phyloP scores from a whole-genome alignment of 2,797 vertebrate genomes.

The Falco peregrinus region DNA sequence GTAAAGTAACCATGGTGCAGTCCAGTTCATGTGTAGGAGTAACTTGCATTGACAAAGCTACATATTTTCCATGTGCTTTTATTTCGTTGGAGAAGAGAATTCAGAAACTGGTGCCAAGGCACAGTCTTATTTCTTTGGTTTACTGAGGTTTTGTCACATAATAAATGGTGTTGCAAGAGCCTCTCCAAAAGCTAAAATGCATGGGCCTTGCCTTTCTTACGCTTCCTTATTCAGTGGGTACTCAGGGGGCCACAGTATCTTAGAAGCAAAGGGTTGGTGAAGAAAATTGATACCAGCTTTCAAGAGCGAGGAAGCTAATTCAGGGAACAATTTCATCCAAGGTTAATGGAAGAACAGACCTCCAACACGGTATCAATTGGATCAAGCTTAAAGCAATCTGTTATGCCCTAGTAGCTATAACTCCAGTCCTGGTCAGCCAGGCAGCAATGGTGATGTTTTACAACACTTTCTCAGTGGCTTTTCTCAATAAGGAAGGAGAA shows the following conservation, averaged over 20 bases:
- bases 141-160: neutral
- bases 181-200: neutral
- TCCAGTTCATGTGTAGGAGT: neutral
- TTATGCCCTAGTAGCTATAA: slow-evolving; percentile 66
- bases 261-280: neutral
- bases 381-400: slow-evolving; percentile 62
- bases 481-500: slow-evolving; percentile 53
- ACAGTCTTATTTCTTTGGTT: neutral
- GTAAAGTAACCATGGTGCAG: neutral
- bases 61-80: neutral
- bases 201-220: neutral
- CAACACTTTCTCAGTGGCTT: slow-evolving; percentile 44
- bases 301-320: slow-evolving; percentile 50
- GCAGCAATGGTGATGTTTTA: slow-evolving; percentile 57
- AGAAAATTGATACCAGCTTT: slow-evolving; percentile 69
- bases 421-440: slow-evolving; percentile 41
- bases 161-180: neutral
- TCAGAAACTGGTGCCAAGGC: neutral
- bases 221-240: neutral
- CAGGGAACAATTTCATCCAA: slow-evolving; percentile 70
- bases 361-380: slow-evolving; percentile 63
- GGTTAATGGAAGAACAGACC: slow-evolving; percentile 72
- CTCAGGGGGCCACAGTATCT: neutral
- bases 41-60: neutral
- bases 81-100: neutral